Evolutionary conservation across 92 coral and sea anemone species (phyloP), one percentile per base, ranked within the genome.

Genomic region (Phymanthus crucifer): DNA sequence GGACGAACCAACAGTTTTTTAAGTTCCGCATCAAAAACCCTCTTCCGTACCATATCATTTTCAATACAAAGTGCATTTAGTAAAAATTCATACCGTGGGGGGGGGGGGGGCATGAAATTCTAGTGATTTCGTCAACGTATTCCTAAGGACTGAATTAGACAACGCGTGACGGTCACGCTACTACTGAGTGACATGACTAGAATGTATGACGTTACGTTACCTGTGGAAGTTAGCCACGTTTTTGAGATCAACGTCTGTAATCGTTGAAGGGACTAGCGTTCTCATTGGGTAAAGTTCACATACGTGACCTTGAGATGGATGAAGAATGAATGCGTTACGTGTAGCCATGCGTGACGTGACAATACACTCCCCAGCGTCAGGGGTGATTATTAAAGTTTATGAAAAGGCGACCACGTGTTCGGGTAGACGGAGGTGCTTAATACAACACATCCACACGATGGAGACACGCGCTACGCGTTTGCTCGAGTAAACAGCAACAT

Each of bases 181-280:
- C 14, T 54, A 26, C 11, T 6, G 13, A 4, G 23, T 21, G n/a
- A 54, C 11, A 54, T 21, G 14, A 54, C 4, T 43, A 43, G 14
- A 54, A 54, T 3, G 64, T 14, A 54, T 54, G 64, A 54, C 3
- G 4, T 32, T 34, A 46, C 7, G 13, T 64, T 83, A 95, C 98
- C 97, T 90, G 93, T 95, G 97, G 66, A 93, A 88, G 36, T 64
- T 76, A 14, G 88, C 76, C 4, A 93, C 86, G 17, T 71, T 85
- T 64, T 73, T 67, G 37, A 95, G 76, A 32, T 89, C 93, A 17
- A 74, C 66, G 32, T 80, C 89, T 33, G 88, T 71, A 27, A 93
- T 82, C 31, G 88, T 82, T 3, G 84, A 81, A 0, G 98, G 97
- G 14, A 95, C 90, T 16, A 90, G 78, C 18, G 92, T 90, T 70